These are phyloP conservation scores for Ctenopoma kingsleyae DNA, from an alignment of 2,797 vertebrate species.

Conservation along the genomic window DNA sequence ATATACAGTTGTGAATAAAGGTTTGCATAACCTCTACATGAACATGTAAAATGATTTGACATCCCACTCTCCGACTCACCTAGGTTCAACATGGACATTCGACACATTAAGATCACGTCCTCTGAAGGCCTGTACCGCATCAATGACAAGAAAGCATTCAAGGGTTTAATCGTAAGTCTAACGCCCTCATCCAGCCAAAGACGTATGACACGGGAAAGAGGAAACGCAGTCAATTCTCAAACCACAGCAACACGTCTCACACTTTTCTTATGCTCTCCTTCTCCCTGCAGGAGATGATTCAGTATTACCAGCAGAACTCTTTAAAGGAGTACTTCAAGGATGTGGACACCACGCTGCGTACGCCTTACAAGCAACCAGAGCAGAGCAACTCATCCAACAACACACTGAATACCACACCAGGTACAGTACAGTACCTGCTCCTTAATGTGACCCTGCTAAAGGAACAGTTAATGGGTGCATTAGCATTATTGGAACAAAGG, in stretches of 20 bases:
- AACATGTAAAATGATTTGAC: background rate
- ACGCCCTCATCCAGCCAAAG: background rate
- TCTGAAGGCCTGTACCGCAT: conserved; percentile 90
- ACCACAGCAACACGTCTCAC: background rate
- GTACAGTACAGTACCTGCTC: conserved; percentile 45
- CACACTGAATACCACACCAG: conserved; percentile 49
- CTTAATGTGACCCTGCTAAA: background rate
- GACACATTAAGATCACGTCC: conserved; percentile 93
- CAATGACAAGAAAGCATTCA: conserved; percentile 95
- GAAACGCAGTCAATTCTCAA: background rate
- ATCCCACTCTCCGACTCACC: conserved; percentile 4
- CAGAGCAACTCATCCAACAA: conserved; percentile 60
- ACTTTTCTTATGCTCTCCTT: background rate
- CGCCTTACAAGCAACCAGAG: conserved; percentile 90
- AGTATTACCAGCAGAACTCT: conserved; percentile 91
- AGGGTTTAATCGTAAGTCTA: conserved; percentile 86
- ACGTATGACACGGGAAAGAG: background rate
- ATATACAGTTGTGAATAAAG: too few species aligned
- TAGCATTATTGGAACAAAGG: too few species aligned
- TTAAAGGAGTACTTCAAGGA: conserved; percentile 94
- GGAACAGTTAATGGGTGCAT: background rate
- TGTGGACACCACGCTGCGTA: conserved; percentile 88
- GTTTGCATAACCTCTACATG: too few species aligned
- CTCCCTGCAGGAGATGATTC: conserved; percentile 88
- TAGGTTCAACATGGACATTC: conserved; percentile 91